Evolutionary conservation across 1,140 invertebrate species (phyloP).

Genomic region (Andricus grossulariae): DNA sequence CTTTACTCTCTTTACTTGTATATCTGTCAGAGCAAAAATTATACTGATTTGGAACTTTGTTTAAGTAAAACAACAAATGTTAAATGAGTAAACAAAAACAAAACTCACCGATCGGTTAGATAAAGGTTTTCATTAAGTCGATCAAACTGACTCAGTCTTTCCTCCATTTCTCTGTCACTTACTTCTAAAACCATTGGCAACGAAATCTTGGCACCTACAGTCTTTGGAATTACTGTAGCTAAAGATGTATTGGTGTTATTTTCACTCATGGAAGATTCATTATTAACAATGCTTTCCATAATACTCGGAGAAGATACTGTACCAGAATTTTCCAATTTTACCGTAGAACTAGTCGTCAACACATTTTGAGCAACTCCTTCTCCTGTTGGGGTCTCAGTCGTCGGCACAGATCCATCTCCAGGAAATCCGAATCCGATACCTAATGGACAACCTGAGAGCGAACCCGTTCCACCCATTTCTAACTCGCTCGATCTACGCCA

Average conservation of each 20-base stretch:
- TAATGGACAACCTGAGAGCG: not conserved
- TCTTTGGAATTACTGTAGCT: slow-evolving; percentile 43
- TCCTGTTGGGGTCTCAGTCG: not conserved
- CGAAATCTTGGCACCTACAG: slow-evolving; percentile 62
- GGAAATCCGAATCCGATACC: not conserved
- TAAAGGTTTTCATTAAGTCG: slow-evolving; percentile 91
- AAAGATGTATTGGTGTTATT: slow-evolving; percentile 39
- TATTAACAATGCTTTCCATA: slow-evolving; percentile 39
- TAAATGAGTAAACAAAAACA: slow-evolving; percentile 33
- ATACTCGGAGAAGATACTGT: not conserved
- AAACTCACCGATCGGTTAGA: slow-evolving; percentile 81
- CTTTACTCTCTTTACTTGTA: slow-evolving; percentile 90
- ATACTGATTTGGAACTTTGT: not conserved
- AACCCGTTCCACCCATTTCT: slow-evolving; percentile 80
- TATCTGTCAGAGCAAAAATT: slow-evolving; percentile 72
- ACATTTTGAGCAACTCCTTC: not conserved
- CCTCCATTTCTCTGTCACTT: slow-evolving; percentile 80
- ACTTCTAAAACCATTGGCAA: slow-evolving; percentile 63
- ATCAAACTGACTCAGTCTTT: slow-evolving; percentile 86
- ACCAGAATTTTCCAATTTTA: not conserved
- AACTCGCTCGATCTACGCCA: slow-evolving; percentile 90
- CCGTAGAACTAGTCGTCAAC: not conserved
- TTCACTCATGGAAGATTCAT: slow-evolving; percentile 21
- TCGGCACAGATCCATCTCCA: not conserved
- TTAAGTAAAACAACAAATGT: not conserved